These are phyloP conservation scores for Otus scops DNA, from an alignment of 2,797 vertebrate species.

Conservation along the genomic window DNA sequence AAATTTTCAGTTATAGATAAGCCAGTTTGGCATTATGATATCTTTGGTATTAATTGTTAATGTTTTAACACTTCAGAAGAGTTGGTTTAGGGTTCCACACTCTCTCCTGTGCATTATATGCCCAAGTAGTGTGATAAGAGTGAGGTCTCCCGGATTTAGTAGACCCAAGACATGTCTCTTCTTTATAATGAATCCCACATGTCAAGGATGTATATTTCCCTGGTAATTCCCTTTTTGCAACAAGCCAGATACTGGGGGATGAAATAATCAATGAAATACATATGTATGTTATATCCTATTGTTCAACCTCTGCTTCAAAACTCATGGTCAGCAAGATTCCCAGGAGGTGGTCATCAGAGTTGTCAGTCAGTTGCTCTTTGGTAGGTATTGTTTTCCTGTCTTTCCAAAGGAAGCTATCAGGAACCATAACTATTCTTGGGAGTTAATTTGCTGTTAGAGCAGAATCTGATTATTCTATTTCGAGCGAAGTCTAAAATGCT, in stretches of 20 bases:
- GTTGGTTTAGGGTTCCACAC: not conserved
- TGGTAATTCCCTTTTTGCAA: not conserved
- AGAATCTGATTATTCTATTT: not conserved
- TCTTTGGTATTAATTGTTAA: not conserved
- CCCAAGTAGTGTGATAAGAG: not conserved
- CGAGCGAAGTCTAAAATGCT: not conserved
- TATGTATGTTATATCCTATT: accelerated
- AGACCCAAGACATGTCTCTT: not conserved
- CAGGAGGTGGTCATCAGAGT: not conserved
- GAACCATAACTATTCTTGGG: not conserved
- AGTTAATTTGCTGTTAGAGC: not conserved
- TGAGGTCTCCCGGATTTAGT: not conserved
- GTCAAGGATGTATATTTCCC: not conserved
- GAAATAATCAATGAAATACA: not conserved
- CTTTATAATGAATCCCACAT: not conserved
- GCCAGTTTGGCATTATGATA: not conserved
- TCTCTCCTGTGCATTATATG: not conserved
- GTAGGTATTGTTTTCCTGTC: not conserved
- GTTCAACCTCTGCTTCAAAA: not conserved
- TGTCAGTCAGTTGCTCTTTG: not conserved
- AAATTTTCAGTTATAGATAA: not conserved
- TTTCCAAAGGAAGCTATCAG: not conserved
- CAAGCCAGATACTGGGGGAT: not conserved
- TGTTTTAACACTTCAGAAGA: not conserved
- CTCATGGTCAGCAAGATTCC: not conserved